Percentiles rank a stretch among this genome's conserved stretches.
Conservation (phyloP, 2,797 vertebrate genomes). For the Myotis findleyi region DNA sequence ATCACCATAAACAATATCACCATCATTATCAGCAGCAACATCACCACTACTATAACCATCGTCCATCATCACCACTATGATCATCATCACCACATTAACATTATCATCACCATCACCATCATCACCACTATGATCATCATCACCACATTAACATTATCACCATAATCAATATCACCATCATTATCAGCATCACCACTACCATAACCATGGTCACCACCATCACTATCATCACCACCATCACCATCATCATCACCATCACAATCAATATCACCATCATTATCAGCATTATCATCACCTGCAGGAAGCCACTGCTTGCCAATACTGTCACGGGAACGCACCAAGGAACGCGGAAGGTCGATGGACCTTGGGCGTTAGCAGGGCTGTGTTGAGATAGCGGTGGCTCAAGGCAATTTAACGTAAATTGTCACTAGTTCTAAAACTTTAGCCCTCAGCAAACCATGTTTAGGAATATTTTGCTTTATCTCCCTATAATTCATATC, state of each 20-base stretch:
- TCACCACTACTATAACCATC: fast-evolving
- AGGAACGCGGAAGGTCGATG: fast-evolving
- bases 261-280: fast-evolving
- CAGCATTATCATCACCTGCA: fast-evolving
- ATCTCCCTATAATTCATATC: neutral
- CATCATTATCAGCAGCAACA: fast-evolving
- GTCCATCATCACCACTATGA: fast-evolving
- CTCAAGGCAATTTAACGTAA: too few species aligned
- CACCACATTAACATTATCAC: neutral
- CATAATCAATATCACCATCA: neutral
- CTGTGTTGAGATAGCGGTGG: too few species aligned
- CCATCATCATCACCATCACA: fast-evolving
- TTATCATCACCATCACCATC: fast-evolving
- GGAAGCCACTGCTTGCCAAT: too few species aligned
- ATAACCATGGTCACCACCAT: fast-evolving
- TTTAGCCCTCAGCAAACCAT: neutral
- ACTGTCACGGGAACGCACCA: too few species aligned
- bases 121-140: fast-evolving
- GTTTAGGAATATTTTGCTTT: neutral
- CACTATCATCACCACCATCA: fast-evolving
- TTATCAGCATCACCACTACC: neutral
- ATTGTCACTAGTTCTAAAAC: neutral
- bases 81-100: fast-evolving
- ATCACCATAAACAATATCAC: too few species aligned
- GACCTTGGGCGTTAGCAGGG: too few species aligned